Conservation (phyloP, 2,888 invertebrate genomes). For the Sussaba pulchella region DNA sequence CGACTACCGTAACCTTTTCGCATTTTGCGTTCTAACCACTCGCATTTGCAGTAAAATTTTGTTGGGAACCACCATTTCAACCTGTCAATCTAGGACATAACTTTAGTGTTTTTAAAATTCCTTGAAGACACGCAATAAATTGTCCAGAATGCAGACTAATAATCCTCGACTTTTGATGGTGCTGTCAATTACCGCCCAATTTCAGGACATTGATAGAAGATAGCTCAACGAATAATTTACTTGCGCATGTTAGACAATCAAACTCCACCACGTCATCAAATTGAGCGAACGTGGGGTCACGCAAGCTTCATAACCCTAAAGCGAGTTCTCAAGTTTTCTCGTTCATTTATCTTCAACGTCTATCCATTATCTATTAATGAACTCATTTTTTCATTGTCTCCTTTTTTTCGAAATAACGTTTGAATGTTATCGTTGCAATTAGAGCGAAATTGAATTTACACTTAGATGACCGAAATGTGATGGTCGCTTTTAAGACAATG, state of each 20-base stretch:
- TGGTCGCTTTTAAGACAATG: neutral
- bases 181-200: too few species aligned
- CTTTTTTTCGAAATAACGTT: neutral
- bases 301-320: too few species aligned
- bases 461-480: constrained; percentile 37
- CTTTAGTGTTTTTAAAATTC: too few species aligned
- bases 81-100: neutral
- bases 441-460: constrained; percentile 63
- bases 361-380: constrained; percentile 27
- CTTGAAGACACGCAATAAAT: too few species aligned
- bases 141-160: neutral
- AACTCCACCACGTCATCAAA: too few species aligned
- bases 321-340: neutral
- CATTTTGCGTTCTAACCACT: constrained; percentile 20
- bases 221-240: too few species aligned
- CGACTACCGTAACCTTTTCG: neutral
- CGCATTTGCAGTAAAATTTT: constrained; percentile 1
- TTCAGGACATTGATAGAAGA: too few species aligned
- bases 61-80: neutral
- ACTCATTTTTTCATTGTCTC: neutral
- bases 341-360: neutral
- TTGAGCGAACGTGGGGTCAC: too few species aligned
- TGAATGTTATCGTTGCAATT: constrained; percentile 51
- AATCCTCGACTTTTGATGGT: too few species aligned
- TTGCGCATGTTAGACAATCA: too few species aligned